A percentile compares a stretch with the other conserved stretches of the same genome.
These are phyloP conservation scores for Callospermophilus lateralis DNA, from an alignment of 2,113 vertebrate genomes.

Conservation along the genomic window DNA sequence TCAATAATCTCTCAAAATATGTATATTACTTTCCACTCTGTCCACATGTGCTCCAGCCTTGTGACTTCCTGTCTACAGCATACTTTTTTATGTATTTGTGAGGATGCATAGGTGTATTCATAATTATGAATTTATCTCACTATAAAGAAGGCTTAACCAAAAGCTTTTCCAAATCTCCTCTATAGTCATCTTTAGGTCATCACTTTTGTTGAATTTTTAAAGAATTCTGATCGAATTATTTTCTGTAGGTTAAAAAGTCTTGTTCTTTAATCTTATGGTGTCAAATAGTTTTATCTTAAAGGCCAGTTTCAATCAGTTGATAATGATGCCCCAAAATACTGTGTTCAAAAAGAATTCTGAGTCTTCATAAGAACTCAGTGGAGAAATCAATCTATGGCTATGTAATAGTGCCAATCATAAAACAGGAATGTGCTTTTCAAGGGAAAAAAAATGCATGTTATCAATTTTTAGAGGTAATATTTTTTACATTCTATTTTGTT, in stretches of 20 bases:
- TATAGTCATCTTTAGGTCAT: not conserved
- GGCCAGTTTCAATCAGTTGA: not conserved
- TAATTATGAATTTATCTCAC: not conserved
- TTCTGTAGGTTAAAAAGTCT: not conserved
- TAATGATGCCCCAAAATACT: not conserved
- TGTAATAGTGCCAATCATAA: not conserved
- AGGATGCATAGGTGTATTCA: not conserved
- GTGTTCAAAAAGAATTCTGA: not conserved
- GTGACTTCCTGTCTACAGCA: not conserved
- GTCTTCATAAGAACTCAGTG: not conserved
- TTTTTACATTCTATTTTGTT: not conserved
- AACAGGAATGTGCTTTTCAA: not conserved
- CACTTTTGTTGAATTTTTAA: constrained; percentile 3
- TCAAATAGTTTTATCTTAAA: constrained; percentile 15
- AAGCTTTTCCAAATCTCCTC: not conserved
- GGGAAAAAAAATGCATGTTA: not conserved
- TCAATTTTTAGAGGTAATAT: not conserved
- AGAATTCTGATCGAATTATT: not conserved
- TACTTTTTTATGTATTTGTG: not conserved
- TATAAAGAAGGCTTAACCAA: not conserved
- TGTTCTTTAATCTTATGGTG: not conserved
- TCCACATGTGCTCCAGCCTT: not conserved
- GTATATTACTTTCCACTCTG: not conserved
- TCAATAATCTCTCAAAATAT: not conserved
- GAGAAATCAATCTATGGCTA: not conserved